Conservation (phyloP, 2,888 invertebrate species). For the Sericinus montela region DNA sequence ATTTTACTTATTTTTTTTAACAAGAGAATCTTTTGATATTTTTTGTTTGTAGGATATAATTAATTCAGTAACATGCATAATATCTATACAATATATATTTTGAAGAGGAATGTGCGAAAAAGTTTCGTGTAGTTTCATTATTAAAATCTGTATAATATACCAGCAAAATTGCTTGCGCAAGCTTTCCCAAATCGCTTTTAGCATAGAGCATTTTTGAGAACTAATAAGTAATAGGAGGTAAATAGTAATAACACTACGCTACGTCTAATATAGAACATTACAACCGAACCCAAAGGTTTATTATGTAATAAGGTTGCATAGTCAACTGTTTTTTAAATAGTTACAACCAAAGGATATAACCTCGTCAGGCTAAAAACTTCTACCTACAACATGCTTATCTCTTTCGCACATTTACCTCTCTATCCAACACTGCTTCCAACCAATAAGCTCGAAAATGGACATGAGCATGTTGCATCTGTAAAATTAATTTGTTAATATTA, state of each 20-base stretch:
- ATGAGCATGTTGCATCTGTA: constrained; percentile 80
- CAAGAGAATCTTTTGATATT: too few relatives aligned
- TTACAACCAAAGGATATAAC: neutral
- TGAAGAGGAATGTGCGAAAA: constrained; percentile 76
- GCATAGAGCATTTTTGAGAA: neutral
- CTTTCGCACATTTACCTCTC: constrained; percentile 81
- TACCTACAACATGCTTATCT: constrained; percentile 48
- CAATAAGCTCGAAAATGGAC: constrained; percentile 79
- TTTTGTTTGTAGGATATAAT: too few relatives aligned
- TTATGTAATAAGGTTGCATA: constrained; percentile 1
- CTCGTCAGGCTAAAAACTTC: constrained; percentile 1
- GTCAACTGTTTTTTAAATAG: neutral
- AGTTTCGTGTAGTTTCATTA: constrained; percentile 33
- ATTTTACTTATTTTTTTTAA: too few relatives aligned
- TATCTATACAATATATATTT: constrained; percentile 3
- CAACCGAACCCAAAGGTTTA: constrained; percentile 11
- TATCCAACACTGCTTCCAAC: constrained; percentile 81
- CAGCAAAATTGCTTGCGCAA: constrained; percentile 4
- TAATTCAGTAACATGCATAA: constrained; percentile 1
- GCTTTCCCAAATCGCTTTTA: constrained; percentile 1
- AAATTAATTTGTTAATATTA: constrained; percentile 54
- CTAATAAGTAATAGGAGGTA: neutral
- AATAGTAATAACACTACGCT: neutral
- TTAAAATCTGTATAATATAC: constrained; percentile 14
- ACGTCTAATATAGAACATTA: neutral